Evolutionary conservation across 1,140 invertebrate genomes (phyloP), one percentile per base, ranked within the genome.

Genomic region (Caenorhabditis remanei): DNA sequence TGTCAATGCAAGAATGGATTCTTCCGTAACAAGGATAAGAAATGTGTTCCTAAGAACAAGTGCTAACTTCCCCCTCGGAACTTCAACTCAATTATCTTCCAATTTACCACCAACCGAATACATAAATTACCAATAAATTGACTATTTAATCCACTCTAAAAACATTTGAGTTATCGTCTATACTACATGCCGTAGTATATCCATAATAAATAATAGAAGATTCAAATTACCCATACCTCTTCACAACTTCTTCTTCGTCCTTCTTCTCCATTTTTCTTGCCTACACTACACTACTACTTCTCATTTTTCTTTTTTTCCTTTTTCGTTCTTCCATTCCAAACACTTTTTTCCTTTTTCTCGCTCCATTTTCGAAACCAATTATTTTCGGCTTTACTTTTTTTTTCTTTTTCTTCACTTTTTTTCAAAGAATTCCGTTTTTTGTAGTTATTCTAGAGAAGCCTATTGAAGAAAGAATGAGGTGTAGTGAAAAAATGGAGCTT

Each of bases 1-100:
- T 88, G 88, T 53, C 79, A 88, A 41, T 88, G 88, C 88, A 88
- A 87, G 41, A 4, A 43, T 14, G 88, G 88, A 2, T 87, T 88
- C 43, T 67, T 88, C 63, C 87, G 88, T 41, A 86, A 88, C 67
- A 55, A 61, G 67, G 48, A 85, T 46, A 85, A 85, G 55, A 53
- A 55, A 6, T 88, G 88, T 48, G 88, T 88, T 50, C 50, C 43
- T 24, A 55, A n/a, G 14, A 56, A 50, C 50, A 79, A 87, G n/a
- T 88, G 88, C 79, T 79, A 79, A 71, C 6, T n/a, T 40, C 56
- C 16, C 50, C 50, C 16, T 53, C 56, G 56, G 16, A n/a, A n/a
- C 50, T 16, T 4, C 56, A n/a, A 58, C n/a, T 21, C n/a, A 53
- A 53, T 53, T 53, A 53, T 53, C 16, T 6, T n/a, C n/a, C 55